Evolutionary conservation across 2,888 invertebrate genomes (phyloP).

Genomic region (Chironomus tentans): DNA sequence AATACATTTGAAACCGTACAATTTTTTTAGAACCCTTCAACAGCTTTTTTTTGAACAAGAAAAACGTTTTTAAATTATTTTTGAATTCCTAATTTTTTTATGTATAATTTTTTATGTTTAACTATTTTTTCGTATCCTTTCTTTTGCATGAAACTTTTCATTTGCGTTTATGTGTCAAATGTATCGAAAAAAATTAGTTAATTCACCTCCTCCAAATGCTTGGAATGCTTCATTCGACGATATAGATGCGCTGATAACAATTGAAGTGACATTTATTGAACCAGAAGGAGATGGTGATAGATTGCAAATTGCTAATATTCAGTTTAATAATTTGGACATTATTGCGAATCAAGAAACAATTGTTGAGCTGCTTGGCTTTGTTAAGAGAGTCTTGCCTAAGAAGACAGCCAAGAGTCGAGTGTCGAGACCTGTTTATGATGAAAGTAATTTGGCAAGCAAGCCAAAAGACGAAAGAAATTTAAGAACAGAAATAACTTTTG

Average conservation of each 20-base stretch:
- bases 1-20: too few relatives aligned
- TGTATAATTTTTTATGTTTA: background rate
- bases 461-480: constrained; percentile 31
- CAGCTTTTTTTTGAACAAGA: too few relatives aligned
- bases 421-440: background rate
- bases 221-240: constrained; percentile 40
- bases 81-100: too few relatives aligned
- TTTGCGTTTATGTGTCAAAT: background rate
- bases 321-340: constrained; percentile 90
- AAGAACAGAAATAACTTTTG: constrained; percentile 78
- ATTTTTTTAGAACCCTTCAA: too few relatives aligned
- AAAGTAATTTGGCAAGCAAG: constrained; percentile 19
- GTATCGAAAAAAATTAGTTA: constrained; percentile 27
- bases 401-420: constrained; percentile 31
- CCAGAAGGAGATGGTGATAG: constrained; percentile 40
- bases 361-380: constrained; percentile 84
- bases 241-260: constrained; percentile 64
- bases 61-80: too few relatives aligned
- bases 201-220: constrained; percentile 32
- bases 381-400: constrained; percentile 58
- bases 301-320: constrained; percentile 70
- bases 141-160: background rate
- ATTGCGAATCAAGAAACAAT: constrained; percentile 95
- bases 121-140: constrained; percentile 15
- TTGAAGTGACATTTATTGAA: constrained; percentile 69